Evolutionary conservation across 2,888 invertebrate species (phyloP), one percentile per base, ranked within the genome.

Genomic region (Steinernema hermaphroditum): DNA sequence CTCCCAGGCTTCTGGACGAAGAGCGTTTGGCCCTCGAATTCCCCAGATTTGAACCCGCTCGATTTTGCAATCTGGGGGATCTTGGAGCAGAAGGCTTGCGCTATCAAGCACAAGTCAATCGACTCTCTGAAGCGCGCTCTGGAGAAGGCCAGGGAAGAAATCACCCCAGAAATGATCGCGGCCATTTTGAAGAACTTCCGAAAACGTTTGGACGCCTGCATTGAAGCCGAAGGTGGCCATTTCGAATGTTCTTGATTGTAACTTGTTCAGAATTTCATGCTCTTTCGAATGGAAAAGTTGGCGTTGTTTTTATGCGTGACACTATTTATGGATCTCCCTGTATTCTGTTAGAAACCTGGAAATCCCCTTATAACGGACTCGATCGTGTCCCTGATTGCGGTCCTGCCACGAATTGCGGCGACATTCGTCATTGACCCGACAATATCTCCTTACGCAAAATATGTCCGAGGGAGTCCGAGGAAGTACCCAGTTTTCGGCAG

Each of bases 81-180:
- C 12, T 62, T 32, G 9, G 29, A 29, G 29, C 32, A 29, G 27
- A n/a, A n/a, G n/a, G n/a, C n/a, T n/a, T n/a, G n/a, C n/a, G 29
- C 62, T 16, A 29, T 8, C 32, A 16, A 8, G 16, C 19, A 14
- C 16, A 32, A 54, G 71, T 72, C 46, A 72, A 44, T 74, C 57
- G 57, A 76, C 74, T 68, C 76, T 74, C 44, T 75, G 41, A 70
- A 70, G n/a, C 43, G 34, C 74, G 71, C 32, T 75, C 75, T 29
- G 34, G 14, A 29, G 29, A 43, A 9, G 70, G 22, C 69, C 79
- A 79, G 75, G 79, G 57, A 37, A 79, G 44, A 78, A 75, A 16
- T 69, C 78, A 29, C 6, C 9, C 16, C 8, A 32, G 32, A 62
- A 16, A 2, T 9, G 12, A 8, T 16, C 32, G 27, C 62, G 4